Evolutionary conservation across 2,113 vertebrate species (phyloP).

Genomic region (Caracal caracal): DNA sequence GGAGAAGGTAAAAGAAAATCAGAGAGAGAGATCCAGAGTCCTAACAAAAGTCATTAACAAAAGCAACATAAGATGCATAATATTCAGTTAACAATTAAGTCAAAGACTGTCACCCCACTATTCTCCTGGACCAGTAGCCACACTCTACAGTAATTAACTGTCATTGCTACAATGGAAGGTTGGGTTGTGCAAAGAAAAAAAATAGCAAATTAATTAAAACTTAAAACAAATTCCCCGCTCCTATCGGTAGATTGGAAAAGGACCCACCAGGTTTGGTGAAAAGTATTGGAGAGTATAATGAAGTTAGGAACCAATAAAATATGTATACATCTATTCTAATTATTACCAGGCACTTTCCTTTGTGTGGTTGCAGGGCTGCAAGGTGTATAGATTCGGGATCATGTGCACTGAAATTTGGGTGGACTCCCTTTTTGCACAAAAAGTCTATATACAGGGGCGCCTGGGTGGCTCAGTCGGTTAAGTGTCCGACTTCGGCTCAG

Average conservation of each 20-base stretch:
- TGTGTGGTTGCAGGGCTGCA: background rate
- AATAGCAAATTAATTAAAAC: background rate
- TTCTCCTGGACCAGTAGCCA: background rate
- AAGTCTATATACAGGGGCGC: too few species aligned
- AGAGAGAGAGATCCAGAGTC: background rate
- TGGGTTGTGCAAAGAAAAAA: background rate
- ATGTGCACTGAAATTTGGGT: background rate
- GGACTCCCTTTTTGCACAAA: background rate
- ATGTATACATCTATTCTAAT: background rate
- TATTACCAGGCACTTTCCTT: background rate
- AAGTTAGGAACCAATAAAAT: background rate
- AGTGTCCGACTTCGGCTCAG: too few species aligned
- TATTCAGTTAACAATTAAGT: background rate
- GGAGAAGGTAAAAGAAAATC: background rate
- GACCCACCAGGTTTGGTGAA: background rate
- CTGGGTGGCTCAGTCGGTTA: too few species aligned
- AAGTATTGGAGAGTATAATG: background rate
- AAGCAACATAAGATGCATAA: background rate
- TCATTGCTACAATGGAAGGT: too few species aligned
- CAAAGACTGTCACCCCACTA: background rate
- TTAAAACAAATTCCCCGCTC: background rate
- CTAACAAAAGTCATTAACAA: background rate
- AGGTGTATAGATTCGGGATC: background rate
- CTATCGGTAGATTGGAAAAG: background rate
- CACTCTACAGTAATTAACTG: background rate